These are phyloP conservation scores for Philopotamus ludificatus DNA, from an alignment of 1,140 invertebrate genomes.

Conservation along the genomic window DNA sequence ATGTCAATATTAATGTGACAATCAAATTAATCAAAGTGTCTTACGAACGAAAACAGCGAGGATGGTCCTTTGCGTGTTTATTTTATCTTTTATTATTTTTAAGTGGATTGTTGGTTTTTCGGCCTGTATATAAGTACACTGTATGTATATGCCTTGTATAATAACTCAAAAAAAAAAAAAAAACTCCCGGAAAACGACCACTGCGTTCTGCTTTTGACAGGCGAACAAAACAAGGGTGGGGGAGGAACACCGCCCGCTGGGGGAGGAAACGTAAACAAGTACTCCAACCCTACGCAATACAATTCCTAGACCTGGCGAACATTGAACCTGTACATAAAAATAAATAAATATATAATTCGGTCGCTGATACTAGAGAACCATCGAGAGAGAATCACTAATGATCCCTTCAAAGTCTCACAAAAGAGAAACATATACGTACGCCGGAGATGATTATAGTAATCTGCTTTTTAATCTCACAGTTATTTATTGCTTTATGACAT, in stretches of 20 bases:
- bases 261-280: slow-evolving; percentile 37
- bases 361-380: too few species aligned
- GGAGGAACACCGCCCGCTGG: slow-evolving; percentile 13
- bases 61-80: too few species aligned
- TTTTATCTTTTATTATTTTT: slow-evolving; percentile 5
- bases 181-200: slow-evolving; percentile 40
- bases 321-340: slow-evolving; percentile 42
- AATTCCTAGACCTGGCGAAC: slow-evolving; percentile 19
- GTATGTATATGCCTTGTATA: slow-evolving; percentile 31
- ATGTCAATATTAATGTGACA: background rate
- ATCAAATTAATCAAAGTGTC: background rate
- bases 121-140: slow-evolving; percentile 28
- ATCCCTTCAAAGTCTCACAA: slow-evolving; percentile 13
- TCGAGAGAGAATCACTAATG: slow-evolving; percentile 25
- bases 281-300: slow-evolving; percentile 1
- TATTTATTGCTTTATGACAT: slow-evolving; percentile 42
- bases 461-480: slow-evolving; percentile 39
- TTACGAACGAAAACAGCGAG: too few species aligned
- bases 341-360: too few species aligned
- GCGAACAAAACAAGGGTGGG: slow-evolving; percentile 39
- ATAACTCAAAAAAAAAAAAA: slow-evolving; percentile 44
- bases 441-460: slow-evolving; percentile 26
- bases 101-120: slow-evolving; percentile 12
- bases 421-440: background rate
- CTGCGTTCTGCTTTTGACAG: slow-evolving; percentile 42